Percentiles rank a stretch among this genome's conserved stretches.
Conservation (phyloP, 2,888 invertebrate genomes). For the Smittia sp. region DNA sequence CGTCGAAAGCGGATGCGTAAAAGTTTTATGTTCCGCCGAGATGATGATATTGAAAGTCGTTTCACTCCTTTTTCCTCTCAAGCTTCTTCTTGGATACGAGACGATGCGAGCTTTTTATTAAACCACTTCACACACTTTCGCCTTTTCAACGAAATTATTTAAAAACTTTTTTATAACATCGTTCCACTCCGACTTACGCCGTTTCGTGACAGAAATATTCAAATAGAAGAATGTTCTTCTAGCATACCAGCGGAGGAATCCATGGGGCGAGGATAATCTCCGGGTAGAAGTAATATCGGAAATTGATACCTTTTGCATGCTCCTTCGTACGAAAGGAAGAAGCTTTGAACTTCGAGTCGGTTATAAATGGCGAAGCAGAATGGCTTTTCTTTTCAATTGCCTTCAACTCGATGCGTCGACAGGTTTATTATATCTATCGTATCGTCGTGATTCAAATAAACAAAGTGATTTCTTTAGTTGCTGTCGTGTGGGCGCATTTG, state of each 20-base stretch:
- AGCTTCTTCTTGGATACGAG: neutral
- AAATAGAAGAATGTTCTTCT: slow-evolving; percentile 23
- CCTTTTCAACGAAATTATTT: slow-evolving; percentile 11
- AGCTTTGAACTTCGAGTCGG: neutral
- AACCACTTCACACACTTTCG: slow-evolving; percentile 23
- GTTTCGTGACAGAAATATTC: slow-evolving; percentile 36
- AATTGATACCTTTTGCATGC: slow-evolving; percentile 40
- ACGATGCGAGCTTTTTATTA: slow-evolving; percentile 6
- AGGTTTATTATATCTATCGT: slow-evolving; percentile 31
- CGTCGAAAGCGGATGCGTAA: neutral
- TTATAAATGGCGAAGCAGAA: neutral
- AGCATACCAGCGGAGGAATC: neutral
- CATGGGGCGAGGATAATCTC: slow-evolving; percentile 39
- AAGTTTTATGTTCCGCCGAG: neutral
- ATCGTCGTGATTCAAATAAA: slow-evolving; percentile 26
- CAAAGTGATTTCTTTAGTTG: slow-evolving; percentile 7
- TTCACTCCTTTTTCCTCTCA: too few species aligned
- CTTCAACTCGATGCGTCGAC: slow-evolving; percentile 29
- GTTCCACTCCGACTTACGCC: slow-evolving; percentile 4
- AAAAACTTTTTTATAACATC: slow-evolving; percentile 28
- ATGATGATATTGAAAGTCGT: neutral
- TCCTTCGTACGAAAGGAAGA: neutral
- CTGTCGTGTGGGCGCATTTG: neutral
- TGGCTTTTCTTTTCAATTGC: slow-evolving; percentile 19
- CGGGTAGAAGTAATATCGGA: slow-evolving; percentile 36